Percentiles rank a stretch among this genome's conserved stretches.
phyloP scores from a whole-genome alignment of 2,113 vertebrate genomes.

The Eptatretus burgeri region DNA sequence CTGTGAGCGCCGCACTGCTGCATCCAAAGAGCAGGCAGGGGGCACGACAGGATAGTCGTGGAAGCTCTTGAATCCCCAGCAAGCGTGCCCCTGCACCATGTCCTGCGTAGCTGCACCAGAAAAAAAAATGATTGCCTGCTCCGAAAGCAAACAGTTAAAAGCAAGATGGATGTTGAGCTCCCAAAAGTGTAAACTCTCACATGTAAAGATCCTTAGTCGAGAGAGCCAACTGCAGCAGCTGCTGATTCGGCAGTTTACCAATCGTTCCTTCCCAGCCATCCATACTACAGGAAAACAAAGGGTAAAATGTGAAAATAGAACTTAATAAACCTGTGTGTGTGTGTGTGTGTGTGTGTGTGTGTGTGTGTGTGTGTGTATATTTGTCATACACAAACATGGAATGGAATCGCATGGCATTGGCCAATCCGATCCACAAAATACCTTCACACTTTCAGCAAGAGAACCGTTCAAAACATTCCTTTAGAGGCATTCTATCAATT shows the following conservation, averaged over 20 bases:
- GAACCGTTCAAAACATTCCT: no score
- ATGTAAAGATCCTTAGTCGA: conserved; percentile 44
- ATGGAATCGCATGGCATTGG: no score
- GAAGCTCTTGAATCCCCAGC: conserved; percentile 26
- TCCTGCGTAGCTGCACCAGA: conserved; percentile 30
- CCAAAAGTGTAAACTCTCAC: conserved; percentile 19
- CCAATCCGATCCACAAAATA: no score
- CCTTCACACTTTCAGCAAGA: no score
- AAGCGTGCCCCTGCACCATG: conserved; percentile 47
- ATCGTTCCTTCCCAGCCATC: conserved; percentile 38
- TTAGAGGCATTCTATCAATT: no score
- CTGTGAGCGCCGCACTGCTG: conserved; percentile 46
- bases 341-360: no score
- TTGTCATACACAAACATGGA: no score
- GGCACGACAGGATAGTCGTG: conserved; percentile 26
- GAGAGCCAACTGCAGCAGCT: conserved; percentile 30
- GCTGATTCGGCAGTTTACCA: conserved; percentile 21
- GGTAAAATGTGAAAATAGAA: not conserved
- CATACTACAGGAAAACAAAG: conserved; percentile 17
- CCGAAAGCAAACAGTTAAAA: no score
- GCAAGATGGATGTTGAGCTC: no score
- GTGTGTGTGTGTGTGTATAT: no score
- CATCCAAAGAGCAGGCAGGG: conserved; percentile 48
- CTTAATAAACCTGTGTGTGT: no score
- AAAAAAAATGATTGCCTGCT: no score